Evolutionary conservation across 2,888 invertebrate species (phyloP).

Genomic region (Julus scandinavius): DNA sequence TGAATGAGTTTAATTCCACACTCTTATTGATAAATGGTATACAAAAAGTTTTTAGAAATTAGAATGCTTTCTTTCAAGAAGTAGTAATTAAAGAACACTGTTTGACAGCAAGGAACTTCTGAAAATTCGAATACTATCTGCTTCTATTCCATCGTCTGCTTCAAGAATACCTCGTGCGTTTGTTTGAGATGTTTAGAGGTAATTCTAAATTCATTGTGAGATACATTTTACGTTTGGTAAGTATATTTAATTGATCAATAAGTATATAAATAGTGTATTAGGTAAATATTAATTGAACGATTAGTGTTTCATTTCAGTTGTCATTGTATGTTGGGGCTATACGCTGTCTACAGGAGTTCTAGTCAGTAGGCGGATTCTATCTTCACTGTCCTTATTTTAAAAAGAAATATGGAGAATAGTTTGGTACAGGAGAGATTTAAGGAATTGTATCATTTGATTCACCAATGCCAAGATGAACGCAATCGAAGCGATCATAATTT

Average conservation of each 20-base stretch:
- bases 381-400: not conserved
- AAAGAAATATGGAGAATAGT: constrained; percentile 52
- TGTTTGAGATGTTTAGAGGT: not conserved
- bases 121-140: too few relatives aligned
- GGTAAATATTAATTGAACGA: not conserved
- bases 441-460: constrained; percentile 78
- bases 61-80: too few relatives aligned
- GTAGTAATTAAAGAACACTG: too few relatives aligned
- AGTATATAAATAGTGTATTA: too few relatives aligned
- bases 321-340: constrained; percentile 35
- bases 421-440: constrained; percentile 79
- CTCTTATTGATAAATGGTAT: too few relatives aligned
- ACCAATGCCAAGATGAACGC: constrained; percentile 84
- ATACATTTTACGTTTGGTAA: constrained; percentile 7
- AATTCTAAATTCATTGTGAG: not conserved
- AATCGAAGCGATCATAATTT: constrained; percentile 83
- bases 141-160: too few relatives aligned
- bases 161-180: too few relatives aligned
- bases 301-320: constrained; percentile 36
- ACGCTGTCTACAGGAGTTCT: not conserved
- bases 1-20: too few relatives aligned
- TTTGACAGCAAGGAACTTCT: too few relatives aligned
- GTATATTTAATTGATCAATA: not conserved
- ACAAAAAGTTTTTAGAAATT: too few relatives aligned
- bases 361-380: not conserved